Base-by-base conservation (phyloP, 2,888 invertebrate species). In the Ypsolopha sequella region DNA sequence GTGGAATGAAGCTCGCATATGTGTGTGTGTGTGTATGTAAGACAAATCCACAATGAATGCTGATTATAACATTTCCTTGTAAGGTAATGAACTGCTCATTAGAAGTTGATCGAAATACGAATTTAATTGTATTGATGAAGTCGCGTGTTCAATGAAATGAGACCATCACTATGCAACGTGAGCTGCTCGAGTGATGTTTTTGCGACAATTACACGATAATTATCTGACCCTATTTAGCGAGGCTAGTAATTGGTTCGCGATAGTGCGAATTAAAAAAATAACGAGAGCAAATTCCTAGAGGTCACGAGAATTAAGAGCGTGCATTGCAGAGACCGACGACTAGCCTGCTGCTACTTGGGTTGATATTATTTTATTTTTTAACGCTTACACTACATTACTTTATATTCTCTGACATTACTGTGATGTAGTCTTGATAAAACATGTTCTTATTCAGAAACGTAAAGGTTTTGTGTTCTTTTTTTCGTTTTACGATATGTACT, bases 191-290 rank as follows among this genome's bases (percentile, higher is more conserved):
- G 34, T 33, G 3, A 38, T 35, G 14, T 50, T 50, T 51, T 51
- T 53, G 47, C 45, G 6, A 43, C 53, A 53, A 52, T 53, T 53
- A 53, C 47, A 54, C 50, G 44, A 52, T 55, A 57, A 55, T 53
- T 53, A 54, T 33, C 54, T 53, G 52, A 41, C 41, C 43, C 52
- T 52, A 54, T 57, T 60, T 56, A 57, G 53, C 56, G 53, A 48
- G 46, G 38, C 48, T 54, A 55, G 54, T 60, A 58, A 60, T 61
- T 56, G 57, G 54, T 56, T 58, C 52, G 51, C 55, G 48, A 57
- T 58, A 56, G 51, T 51, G 46, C 35, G 24, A 52, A 51, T 52
- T 52, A 58, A 56, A 58, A 56, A 55, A 55, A 51, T 53, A 56
- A 56, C 54, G 52, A 53, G 55, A 47, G 56, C 54, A 55, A 56